Conservation (phyloP, 92 coral and sea anemone species). For the Galaxea fascicularis region DNA sequence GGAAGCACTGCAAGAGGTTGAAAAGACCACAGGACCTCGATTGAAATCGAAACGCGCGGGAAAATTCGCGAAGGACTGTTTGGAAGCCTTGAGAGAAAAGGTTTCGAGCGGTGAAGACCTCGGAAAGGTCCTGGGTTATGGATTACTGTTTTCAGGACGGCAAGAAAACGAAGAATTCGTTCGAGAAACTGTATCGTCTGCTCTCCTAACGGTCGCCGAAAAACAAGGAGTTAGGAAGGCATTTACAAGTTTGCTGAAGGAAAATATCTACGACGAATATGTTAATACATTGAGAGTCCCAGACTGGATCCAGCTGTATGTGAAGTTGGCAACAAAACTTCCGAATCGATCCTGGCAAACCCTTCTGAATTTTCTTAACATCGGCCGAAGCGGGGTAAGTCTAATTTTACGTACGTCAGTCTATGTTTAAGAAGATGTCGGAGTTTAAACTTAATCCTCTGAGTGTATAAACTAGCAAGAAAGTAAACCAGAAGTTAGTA, state of each 20-base stretch:
- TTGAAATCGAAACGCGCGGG: constrained; percentile 26
- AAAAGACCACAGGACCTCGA: constrained; percentile 21
- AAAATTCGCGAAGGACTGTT: constrained; percentile 21
- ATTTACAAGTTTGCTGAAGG: not conserved
- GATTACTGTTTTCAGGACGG: not conserved
- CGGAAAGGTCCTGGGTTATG: constrained; percentile 9
- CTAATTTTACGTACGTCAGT: constrained; percentile 5
- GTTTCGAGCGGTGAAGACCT: constrained; percentile 16
- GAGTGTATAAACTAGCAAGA: too few species aligned
- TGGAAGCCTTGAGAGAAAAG: constrained; percentile 1
- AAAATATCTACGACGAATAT: not conserved
- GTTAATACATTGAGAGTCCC: constrained; percentile 17
- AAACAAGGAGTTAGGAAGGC: constrained; percentile 18
- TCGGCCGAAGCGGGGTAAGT: constrained; percentile 37
- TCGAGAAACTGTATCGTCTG: constrained; percentile 11
- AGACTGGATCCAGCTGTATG: constrained; percentile 35
- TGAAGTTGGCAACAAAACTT: constrained; percentile 29
- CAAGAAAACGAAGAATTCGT: constrained; percentile 24
- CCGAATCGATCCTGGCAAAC: constrained; percentile 33
- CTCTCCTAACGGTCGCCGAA: constrained; percentile 14
- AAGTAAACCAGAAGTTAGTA: not conserved
- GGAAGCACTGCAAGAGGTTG: constrained; percentile 27
- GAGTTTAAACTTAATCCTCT: constrained; percentile 2
- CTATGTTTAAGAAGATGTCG: not conserved
- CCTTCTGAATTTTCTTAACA: constrained; percentile 33